These are phyloP conservation scores for Heliconius hermathena DNA, from an alignment of 1,140 invertebrate genomes.

Conservation along the genomic window DNA sequence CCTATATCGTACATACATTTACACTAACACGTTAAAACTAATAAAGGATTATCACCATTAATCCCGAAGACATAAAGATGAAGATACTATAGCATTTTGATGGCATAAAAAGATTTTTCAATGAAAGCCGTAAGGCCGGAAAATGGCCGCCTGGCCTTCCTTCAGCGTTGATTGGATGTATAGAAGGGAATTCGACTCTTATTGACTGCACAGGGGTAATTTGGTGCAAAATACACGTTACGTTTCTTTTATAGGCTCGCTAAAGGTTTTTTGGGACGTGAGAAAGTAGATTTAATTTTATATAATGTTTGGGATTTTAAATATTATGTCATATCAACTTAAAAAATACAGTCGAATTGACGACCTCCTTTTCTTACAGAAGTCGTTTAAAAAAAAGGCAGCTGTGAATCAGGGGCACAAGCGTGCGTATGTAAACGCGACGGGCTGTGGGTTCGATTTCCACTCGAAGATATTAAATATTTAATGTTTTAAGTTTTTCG, in stretches of 20 bases:
- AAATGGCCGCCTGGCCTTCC: slow-evolving; percentile 39
- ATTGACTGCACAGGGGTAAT: slow-evolving; percentile 32
- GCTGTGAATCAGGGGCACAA: no score
- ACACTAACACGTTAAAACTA: slow-evolving; percentile 14
- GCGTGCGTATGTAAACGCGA: no score
- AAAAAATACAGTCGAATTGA: no score
- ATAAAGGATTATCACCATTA: slow-evolving; percentile 13
- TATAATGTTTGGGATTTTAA: background rate
- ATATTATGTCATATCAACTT: no score
- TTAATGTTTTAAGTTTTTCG: no score
- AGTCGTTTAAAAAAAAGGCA: no score
- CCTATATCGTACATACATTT: slow-evolving; percentile 32
- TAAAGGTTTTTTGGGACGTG: slow-evolving; percentile 3
- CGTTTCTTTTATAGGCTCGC: slow-evolving; percentile 23
- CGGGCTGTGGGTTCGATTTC: no score
- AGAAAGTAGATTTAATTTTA: background rate
- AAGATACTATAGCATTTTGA: slow-evolving; percentile 16
- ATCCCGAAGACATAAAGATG: background rate
- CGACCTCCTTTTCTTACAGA: no score
- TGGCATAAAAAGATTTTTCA: slow-evolving; percentile 30
- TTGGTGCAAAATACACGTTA: slow-evolving; percentile 26
- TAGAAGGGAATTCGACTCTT: slow-evolving; percentile 33
- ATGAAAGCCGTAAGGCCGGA: slow-evolving; percentile 41
- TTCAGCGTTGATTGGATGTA: slow-evolving; percentile 38
- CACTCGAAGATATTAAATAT: no score